Percentiles rank a stretch among this genome's conserved stretches.
phyloP scores from a whole-genome alignment of 2,113 vertebrate species.

The Proteles cristata region DNA sequence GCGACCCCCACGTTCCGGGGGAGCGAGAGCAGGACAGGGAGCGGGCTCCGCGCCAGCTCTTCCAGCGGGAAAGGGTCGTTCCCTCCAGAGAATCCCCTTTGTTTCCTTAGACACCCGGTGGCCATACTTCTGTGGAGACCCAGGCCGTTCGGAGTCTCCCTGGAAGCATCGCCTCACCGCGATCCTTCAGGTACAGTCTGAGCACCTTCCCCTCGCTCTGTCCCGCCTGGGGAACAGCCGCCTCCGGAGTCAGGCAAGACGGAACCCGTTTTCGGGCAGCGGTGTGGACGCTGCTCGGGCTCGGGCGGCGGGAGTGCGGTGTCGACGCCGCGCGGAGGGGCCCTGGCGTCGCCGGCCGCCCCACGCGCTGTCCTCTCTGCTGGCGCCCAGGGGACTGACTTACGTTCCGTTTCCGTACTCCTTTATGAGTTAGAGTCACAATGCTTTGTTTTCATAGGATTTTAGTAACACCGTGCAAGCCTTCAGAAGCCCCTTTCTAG shows the following conservation, averaged over 20 bases:
- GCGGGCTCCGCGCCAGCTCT: rapidly evolving
- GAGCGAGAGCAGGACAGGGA: background rate
- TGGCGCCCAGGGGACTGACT: background rate
- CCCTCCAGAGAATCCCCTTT: background rate
- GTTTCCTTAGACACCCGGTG: background rate
- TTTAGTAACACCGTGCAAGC: background rate
- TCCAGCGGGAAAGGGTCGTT: background rate
- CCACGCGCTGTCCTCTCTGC: background rate
- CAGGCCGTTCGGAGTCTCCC: background rate
- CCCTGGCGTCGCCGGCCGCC: background rate
- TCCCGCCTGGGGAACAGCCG: background rate
- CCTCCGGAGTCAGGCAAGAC: background rate
- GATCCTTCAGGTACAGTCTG: background rate
- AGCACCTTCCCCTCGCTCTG: background rate
- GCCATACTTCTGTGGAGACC: background rate
- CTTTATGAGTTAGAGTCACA: background rate
- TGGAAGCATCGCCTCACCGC: background rate
- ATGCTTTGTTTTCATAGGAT: background rate
- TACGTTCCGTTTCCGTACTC: background rate
- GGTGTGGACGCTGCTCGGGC: background rate
- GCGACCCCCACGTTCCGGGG: background rate
- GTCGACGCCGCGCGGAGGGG: background rate
- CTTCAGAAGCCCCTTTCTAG: no score
- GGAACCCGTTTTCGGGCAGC: background rate
- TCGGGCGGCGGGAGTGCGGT: background rate